phyloP scores from a whole-genome alignment of 2,888 invertebrate genomes.

The Portevinia maculata region DNA sequence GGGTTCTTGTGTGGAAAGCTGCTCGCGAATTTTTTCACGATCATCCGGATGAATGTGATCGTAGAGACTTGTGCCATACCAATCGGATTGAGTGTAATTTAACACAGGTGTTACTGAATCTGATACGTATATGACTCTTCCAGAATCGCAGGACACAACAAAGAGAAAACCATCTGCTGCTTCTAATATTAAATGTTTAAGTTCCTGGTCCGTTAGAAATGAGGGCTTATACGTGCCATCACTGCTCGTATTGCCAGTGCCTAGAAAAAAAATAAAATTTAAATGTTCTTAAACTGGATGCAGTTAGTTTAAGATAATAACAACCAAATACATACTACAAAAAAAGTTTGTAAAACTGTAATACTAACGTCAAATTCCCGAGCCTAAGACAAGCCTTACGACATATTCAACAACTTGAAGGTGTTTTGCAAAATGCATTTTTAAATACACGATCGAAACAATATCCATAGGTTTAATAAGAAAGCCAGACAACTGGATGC shows the following conservation, averaged over 20 bases:
- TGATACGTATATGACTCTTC: conserved; percentile 98
- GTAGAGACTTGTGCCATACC: conserved; percentile 98
- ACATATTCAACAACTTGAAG: no score
- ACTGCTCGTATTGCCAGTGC: conserved; percentile 96
- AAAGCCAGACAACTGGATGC: no score
- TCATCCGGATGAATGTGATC: conserved; percentile 99
- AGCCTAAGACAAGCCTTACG: no score
- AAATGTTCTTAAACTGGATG: not conserved
- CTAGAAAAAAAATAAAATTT: conserved; percentile 6
- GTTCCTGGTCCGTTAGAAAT: conserved; percentile 98
- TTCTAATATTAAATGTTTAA: conserved; percentile 99
- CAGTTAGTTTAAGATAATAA: no score
- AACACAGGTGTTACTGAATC: conserved; percentile 99
- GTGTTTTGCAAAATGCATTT: no score
- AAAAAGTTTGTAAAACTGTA: not conserved
- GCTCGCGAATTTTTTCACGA: conserved; percentile 97
- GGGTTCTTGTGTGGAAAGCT: conserved; percentile 97
- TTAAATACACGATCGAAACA: no score
- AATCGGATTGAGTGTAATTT: conserved; percentile 98
- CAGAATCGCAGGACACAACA: conserved; percentile 94
- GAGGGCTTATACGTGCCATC: conserved; percentile 99
- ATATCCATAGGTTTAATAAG: no score
- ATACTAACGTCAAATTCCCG: no score
- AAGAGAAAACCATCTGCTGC: conserved; percentile 99
- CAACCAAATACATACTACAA: not conserved